Base-by-base conservation (phyloP, 2,797 vertebrate species). In the Vireo griseus region DNA sequence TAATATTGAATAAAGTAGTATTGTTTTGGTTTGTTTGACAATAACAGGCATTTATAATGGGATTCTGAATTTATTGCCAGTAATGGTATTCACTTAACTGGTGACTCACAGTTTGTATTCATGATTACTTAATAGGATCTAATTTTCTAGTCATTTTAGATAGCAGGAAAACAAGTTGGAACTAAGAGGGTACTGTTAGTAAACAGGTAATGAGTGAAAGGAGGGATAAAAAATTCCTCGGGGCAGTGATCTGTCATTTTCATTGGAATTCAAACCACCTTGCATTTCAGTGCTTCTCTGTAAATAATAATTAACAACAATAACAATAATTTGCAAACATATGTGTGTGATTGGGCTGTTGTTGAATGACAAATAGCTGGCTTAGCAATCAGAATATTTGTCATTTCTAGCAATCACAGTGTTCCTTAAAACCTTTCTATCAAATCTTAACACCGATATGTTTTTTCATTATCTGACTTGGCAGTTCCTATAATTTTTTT, bases 61-160 rank as follows among this genome's bases (percentile, higher is more conserved):
- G 62, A 62, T 94, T 93, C 78, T 95, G 91, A 73, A 90, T 93
- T 90, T 97, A 90, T 94, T 96, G 87, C 84, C 62, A 83, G 85
- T 83, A 76, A 95, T 83, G 74, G 76, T 80, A 78, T 92, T 96
- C 82, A 87, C 79, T 95, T 97, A 93, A 92, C 71, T 1, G 19
- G 79, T 96, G 94, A 97, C 74, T 97, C 96, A 96, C 55, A 90
- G 79, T 95, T 96, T 91, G 85, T 94, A 45, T 73, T 94, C 57
- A 33, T 90, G 95, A 95, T 96, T 95, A 93, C 95, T 97, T 97
- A 96, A 97, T 95, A 92, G 90, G 66, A 83, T 88, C 86, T 96
- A 95, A 96, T 97, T 96, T 97, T 96, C 77, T 84, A 91, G 91
- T 95, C 74, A 78, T 93, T 96, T 96, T 47, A 74, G 86, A 61